These are phyloP conservation scores for Automeris io DNA, from an alignment of 2,888 invertebrate genomes.

Conservation along the genomic window DNA sequence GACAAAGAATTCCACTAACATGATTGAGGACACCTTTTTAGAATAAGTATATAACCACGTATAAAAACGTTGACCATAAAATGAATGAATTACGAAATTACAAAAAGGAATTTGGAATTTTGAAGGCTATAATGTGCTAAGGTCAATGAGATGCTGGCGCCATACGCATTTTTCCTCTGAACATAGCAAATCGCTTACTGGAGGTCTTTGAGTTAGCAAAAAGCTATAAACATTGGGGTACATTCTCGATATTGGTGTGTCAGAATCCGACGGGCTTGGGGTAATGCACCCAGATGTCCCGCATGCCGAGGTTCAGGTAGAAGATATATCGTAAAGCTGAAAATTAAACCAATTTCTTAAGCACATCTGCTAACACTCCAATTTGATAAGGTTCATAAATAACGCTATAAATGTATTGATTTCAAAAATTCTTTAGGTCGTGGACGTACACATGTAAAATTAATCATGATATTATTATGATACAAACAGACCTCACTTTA, in stretches of 20 bases:
- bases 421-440: too few species aligned
- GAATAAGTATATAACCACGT: background rate
- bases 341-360: background rate
- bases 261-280: conserved; percentile 26
- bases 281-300: conserved; percentile 43
- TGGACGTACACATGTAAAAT: too few species aligned
- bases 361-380: too few species aligned
- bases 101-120: conserved; percentile 14
- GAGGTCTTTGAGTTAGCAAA: conserved; percentile 25
- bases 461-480: too few species aligned
- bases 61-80: conserved; percentile 4
- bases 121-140: conserved; percentile 16
- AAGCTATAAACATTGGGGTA: conserved; percentile 38
- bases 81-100: conserved; percentile 15
- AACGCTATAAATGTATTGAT: too few species aligned
- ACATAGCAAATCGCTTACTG: conserved; percentile 17
- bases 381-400: too few species aligned
- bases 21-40: background rate
- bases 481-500: too few species aligned
- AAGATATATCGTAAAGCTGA: conserved; percentile 17
- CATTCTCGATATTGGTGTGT: conserved; percentile 48
- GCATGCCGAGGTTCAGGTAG: conserved; percentile 36
- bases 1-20: background rate
- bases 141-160: conserved; percentile 17
- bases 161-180: conserved; percentile 21